phyloP scores from a whole-genome alignment of 2,113 vertebrate species.

The Eleginops maclovinus region DNA sequence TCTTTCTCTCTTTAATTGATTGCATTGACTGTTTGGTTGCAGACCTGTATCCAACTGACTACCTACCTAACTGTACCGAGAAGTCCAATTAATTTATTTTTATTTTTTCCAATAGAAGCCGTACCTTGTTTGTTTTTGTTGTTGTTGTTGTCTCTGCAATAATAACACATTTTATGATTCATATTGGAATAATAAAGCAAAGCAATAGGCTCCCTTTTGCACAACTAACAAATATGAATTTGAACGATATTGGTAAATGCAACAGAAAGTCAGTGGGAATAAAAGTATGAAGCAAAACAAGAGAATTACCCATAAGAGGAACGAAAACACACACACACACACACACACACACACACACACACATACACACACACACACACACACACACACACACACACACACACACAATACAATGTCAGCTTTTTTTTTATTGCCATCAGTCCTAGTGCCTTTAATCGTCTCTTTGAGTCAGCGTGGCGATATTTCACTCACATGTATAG shows the following conservation, averaged over 20 bases:
- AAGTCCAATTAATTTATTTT: neutral
- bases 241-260: neutral
- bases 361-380: neutral
- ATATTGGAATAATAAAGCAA: constrained; percentile 3
- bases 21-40: constrained; percentile 20
- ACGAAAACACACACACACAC: neutral
- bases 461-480: constrained; percentile 38
- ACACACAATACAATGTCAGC: constrained; percentile 14
- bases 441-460: constrained; percentile 30
- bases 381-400: neutral
- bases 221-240: neutral
- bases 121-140: neutral
- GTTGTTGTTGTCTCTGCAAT: neutral
- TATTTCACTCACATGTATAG: constrained; percentile 34
- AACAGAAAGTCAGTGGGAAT: neutral
- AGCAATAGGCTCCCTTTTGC: neutral
- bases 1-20: constrained; percentile 34
- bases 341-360: neutral
- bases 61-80: neutral
- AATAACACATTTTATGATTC: constrained; percentile 15
- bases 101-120: constrained; percentile 8
- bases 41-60: constrained; percentile 25
- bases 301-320: constrained; percentile 1
- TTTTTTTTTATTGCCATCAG: constrained; percentile 24
- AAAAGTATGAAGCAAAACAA: constrained; percentile 17